These are phyloP conservation scores for Cyphomyrus plagiostoma DNA, from an alignment of 2,113 vertebrate species.

Conservation along the genomic window DNA sequence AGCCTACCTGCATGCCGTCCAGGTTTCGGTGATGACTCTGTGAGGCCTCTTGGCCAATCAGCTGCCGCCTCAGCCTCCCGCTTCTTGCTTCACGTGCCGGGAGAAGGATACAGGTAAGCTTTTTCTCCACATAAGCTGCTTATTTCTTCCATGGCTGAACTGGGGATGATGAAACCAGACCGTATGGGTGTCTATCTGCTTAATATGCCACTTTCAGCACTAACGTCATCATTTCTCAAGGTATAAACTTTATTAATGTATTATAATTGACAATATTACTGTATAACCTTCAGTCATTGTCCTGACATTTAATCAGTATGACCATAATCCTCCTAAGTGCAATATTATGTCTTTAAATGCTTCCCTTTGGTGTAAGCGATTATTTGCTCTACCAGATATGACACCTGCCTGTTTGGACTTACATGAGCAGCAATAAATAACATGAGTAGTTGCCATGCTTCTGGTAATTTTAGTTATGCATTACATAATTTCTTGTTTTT, in stretches of 20 bases:
- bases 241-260: not conserved
- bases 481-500: not conserved
- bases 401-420: not conserved
- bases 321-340: not conserved
- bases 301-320: slow-evolving; percentile 10
- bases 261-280: not conserved
- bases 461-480: not conserved
- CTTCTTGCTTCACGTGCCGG: not conserved
- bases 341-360: slow-evolving; percentile 5
- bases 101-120: not conserved
- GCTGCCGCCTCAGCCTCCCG: not conserved
- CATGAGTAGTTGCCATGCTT: not conserved
- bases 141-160: not conserved
- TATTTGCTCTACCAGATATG: not conserved
- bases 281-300: slow-evolving; percentile 7
- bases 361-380: not conserved
- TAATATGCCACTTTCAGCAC: not conserved
- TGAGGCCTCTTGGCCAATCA: not conserved
- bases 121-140: not conserved
- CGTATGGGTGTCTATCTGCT: not conserved
- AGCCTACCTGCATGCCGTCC: not conserved
- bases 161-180: not conserved
- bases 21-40: not conserved
- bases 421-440: slow-evolving; percentile 5
- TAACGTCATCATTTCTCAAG: not conserved